Base-by-base conservation (phyloP, 2,888 invertebrate genomes). In the Erannis defoliaria region DNA sequence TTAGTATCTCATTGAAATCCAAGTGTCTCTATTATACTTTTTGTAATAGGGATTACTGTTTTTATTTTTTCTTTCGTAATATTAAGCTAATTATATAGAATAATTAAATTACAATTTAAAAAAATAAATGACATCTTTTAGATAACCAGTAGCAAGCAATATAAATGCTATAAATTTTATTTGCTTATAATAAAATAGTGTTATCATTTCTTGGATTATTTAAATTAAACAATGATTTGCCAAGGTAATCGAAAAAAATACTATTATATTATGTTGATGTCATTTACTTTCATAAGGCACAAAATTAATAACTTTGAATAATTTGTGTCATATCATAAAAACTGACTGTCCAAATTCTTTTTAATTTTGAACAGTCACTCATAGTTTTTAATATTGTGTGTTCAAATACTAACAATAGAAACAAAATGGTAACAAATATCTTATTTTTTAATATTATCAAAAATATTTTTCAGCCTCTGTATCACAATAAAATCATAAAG, bases 31-130 rank as follows among this genome's bases (percentile, higher is more conserved):
- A 76, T 82, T 82, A 62, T 65, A n/a, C 26, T 31, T 70, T 75
- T 73, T 66, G 70, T 74, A 78, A 78, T 81, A 74, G 83, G 84
- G 82, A 68, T 73, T 74, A 76, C 78, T 79, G 65, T 72, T 81
- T 78, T 80, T 75, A 79, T 38, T 49, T 78, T 75, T 79, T 82
- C 79, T 76, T 72, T 73, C 71, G 70, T 78, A 82, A 76, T 75
- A 68, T 61, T 81, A 84, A 86, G 86, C 82, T 90, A 88, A 85
- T 76, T 79, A 71, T 71, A 75, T 83, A 84, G 75, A 72, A 70
- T 76, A 73, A 72, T 73, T 68, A 33, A 61, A 26, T 6, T 26
- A 26, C 48, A 33, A 55, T 40, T 51, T 43, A n/a, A 10, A 37
- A 62, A 65, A 68, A 62, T 45, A 61, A 61, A 72, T 72, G 74